Evolutionary conservation across 2,888 invertebrate genomes (phyloP).

Genomic region (Rosalia funebris): DNA sequence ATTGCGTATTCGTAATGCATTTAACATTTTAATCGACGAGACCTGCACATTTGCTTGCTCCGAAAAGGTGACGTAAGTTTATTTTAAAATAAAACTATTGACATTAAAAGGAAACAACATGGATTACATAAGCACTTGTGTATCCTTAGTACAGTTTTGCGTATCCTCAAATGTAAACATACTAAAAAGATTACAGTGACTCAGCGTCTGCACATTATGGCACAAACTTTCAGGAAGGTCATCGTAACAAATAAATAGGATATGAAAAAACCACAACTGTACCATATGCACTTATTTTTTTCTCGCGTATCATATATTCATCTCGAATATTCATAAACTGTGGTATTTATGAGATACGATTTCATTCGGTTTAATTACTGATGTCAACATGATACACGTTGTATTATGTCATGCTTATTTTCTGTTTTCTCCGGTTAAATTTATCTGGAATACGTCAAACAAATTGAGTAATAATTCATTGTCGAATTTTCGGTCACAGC

Average conservation of each 20-base stretch:
- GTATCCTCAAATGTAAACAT: no score
- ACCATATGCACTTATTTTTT: constrained; percentile 5
- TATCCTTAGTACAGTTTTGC: no score
- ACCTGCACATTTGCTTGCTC: no score
- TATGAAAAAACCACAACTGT: not conserved
- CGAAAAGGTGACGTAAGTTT: no score
- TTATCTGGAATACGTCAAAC: not conserved
- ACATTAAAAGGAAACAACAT: no score
- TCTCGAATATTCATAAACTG: constrained; percentile 21
- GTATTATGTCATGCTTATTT: constrained; percentile 26
- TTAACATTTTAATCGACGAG: no score
- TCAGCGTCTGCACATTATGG: constrained; percentile 1
- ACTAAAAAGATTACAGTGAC: no score
- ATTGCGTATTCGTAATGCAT: no score
- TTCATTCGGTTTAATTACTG: constrained; percentile 12
- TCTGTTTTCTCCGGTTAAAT: constrained; percentile 3
- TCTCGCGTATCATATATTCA: constrained; percentile 8
- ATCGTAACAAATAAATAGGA: not conserved
- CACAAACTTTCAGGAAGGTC: constrained; percentile 1
- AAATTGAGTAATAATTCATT: not conserved
- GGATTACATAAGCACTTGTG: no score
- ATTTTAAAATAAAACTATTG: no score
- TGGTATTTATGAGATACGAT: constrained; percentile 20
- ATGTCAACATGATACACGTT: constrained; percentile 22
- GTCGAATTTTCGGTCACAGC: no score